Evolutionary conservation across 2,888 invertebrate genomes (phyloP).

Genomic region (Lepidochrysops patricia): DNA sequence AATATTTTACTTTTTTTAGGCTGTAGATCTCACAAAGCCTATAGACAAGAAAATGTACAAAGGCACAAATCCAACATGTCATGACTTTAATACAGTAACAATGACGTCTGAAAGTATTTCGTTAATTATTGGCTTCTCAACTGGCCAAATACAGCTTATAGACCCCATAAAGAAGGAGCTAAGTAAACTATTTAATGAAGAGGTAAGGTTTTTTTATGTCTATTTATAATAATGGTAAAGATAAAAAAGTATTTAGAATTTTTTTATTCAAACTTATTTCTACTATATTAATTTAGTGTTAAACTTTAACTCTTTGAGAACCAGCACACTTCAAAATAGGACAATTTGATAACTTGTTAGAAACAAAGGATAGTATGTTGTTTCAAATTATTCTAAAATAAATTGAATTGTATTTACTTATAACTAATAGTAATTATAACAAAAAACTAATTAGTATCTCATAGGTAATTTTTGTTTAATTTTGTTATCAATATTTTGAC

Average conservation of each 20-base stretch:
- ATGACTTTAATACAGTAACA: slow-evolving; percentile 94
- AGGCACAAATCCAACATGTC: slow-evolving; percentile 98
- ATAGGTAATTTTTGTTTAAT: too few species aligned
- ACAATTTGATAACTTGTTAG: not conserved
- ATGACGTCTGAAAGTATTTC: slow-evolving; percentile 89
- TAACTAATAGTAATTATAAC: too few species aligned
- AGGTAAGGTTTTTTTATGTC: slow-evolving; percentile 77
- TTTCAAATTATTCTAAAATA: too few species aligned
- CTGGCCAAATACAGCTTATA: slow-evolving; percentile 97
- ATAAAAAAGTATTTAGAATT: too few species aligned
- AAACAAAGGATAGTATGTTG: too few species aligned
- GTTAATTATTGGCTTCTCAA: slow-evolving; percentile 96
- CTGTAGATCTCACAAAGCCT: slow-evolving; percentile 95
- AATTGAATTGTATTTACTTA: too few species aligned
- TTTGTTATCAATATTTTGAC: not conserved
- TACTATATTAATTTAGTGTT: too few species aligned
- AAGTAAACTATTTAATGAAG: slow-evolving; percentile 98
- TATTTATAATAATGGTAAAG: too few species aligned
- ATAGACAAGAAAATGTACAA: slow-evolving; percentile 99
- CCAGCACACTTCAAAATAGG: not conserved
- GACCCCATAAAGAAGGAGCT: slow-evolving; percentile 97
- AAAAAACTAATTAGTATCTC: too few species aligned
- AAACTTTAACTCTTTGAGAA: too few species aligned
- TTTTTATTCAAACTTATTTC: too few species aligned
- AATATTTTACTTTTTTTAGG: too few species aligned